phyloP scores from a whole-genome alignment of 1,140 invertebrate genomes.

The Limonius californicus region DNA sequence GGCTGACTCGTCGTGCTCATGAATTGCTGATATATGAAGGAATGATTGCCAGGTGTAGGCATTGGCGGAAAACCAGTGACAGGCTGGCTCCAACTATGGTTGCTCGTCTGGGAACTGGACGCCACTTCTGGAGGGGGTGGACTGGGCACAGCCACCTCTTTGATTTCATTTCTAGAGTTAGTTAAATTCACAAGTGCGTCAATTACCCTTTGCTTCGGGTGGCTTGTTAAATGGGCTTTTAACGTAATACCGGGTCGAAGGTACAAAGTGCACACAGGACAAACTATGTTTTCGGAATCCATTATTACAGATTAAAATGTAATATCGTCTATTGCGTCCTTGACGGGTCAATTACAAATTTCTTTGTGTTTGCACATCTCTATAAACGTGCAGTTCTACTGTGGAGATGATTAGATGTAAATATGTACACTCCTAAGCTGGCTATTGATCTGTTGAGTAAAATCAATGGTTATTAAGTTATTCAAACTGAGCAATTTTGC shows the following conservation, averaged over 20 bases:
- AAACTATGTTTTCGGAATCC: slow-evolving; percentile 50
- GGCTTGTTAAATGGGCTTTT: slow-evolving; percentile 73
- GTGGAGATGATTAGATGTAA: not conserved
- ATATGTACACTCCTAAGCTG: slow-evolving; percentile 25
- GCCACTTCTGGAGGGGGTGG: not conserved
- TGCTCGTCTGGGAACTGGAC: slow-evolving; percentile 7
- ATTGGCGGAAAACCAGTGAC: not conserved
- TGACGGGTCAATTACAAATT: not conserved
- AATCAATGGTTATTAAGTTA: slow-evolving; percentile 34
- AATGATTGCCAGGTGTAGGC: slow-evolving; percentile 39
- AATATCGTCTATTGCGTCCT: too few relatives aligned
- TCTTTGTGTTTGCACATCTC: not conserved
- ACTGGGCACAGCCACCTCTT: not conserved
- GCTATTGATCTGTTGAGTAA: slow-evolving; percentile 40
- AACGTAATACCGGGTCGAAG: slow-evolving; percentile 75
- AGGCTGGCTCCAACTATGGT: slow-evolving; percentile 3
- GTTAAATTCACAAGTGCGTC: slow-evolving; percentile 58
- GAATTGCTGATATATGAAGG: slow-evolving; percentile 58
- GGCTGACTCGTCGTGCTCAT: slow-evolving; percentile 53
- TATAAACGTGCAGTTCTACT: not conserved
- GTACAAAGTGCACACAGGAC: slow-evolving; percentile 79
- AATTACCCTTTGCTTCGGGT: slow-evolving; percentile 82
- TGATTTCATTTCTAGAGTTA: slow-evolving; percentile 35
- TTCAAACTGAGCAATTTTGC: too few relatives aligned
- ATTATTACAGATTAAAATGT: slow-evolving; percentile 27